Evolutionary conservation across 1,140 invertebrate genomes (phyloP).

Genomic region (Apis florea): DNA sequence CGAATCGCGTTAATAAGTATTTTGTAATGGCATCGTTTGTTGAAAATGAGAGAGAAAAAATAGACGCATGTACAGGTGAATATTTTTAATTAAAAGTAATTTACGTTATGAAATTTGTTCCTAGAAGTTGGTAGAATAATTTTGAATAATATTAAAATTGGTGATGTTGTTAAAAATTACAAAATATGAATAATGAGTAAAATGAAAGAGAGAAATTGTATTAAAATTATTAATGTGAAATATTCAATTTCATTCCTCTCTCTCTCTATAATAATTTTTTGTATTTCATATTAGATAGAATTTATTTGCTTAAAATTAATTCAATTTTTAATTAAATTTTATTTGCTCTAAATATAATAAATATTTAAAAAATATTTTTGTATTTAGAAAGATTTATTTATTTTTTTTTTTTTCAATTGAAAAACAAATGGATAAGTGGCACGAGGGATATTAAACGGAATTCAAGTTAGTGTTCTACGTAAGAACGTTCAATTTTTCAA

Average conservation of each 20-base stretch:
- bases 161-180: no score
- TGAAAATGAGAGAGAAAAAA: background rate
- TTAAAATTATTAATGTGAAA: background rate
- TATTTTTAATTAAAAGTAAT: constrained; percentile 37
- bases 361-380: constrained; percentile 6
- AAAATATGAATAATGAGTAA: no score
- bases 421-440: constrained; percentile 5
- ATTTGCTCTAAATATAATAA: background rate
- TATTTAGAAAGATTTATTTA: background rate
- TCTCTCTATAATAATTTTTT: background rate
- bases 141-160: constrained; percentile 20
- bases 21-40: background rate
- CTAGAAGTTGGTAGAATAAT: background rate
- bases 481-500: constrained; percentile 28
- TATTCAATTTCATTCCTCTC: background rate
- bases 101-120: background rate
- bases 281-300: background rate
- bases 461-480: background rate
- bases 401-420: background rate
- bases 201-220: background rate
- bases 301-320: background rate
- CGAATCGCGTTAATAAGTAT: constrained; percentile 8
- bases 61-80: background rate
- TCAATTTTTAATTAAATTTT: background rate
- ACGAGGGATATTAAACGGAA: constrained; percentile 27